These are phyloP conservation scores for Auanema sp. DNA, from an alignment of 2,888 invertebrate genomes.

Conservation along the genomic window DNA sequence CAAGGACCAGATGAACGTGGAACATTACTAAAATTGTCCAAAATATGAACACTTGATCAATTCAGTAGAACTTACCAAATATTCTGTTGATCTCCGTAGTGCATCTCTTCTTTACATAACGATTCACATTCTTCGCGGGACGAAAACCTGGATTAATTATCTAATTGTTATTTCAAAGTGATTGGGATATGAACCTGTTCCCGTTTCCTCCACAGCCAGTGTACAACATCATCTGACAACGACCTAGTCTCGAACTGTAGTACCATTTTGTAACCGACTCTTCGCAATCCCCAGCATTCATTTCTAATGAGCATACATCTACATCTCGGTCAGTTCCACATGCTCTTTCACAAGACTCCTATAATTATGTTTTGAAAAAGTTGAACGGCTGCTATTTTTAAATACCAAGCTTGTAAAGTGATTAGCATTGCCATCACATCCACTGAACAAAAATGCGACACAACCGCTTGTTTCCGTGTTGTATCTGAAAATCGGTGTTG, in stretches of 20 bases:
- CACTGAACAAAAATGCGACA: conserved; percentile 79
- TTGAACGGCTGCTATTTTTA: too few relatives aligned
- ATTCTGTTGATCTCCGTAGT: conserved; percentile 18
- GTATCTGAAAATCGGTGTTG: conserved; percentile 67
- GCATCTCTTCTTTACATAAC: conserved; percentile 40
- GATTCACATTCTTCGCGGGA: conserved; percentile 56
- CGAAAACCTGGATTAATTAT: conserved; percentile 47
- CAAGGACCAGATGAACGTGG: conserved; percentile 55
- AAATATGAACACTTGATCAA: not conserved
- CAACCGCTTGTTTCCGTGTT: conserved; percentile 74
- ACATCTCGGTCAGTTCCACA: conserved; percentile 53
- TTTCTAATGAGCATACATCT: conserved; percentile 42
- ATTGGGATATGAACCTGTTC: too few relatives aligned
- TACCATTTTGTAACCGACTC: conserved; percentile 50
- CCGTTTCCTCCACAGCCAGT: conserved; percentile 62
- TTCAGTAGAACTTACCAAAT: conserved; percentile 15
- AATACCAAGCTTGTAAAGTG: conserved; percentile 74
- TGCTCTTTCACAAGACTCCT: conserved; percentile 58
- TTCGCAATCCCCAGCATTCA: conserved; percentile 40
- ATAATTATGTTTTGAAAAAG: conserved; percentile 5
- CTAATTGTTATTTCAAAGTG: too few relatives aligned
- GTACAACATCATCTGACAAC: conserved; percentile 58
- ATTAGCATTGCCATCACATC: conserved; percentile 87
- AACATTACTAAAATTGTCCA: conserved; percentile 18
- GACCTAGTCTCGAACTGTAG: conserved; percentile 38